Evolutionary conservation across 2,113 vertebrate species (phyloP), one percentile per base, ranked within the genome.

Genomic region (Seriola aureovittata): DNA sequence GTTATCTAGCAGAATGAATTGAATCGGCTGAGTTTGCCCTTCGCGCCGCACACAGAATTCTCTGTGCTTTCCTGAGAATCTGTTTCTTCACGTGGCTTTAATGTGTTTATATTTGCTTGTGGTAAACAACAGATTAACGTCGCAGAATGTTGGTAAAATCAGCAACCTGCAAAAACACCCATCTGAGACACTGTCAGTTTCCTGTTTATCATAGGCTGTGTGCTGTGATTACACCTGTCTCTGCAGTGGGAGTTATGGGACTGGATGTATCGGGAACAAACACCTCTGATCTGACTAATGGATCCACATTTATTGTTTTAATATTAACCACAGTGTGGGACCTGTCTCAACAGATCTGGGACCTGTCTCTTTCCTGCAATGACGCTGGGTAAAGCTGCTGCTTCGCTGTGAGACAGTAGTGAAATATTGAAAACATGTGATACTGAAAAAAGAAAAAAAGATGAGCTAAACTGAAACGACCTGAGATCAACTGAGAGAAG

Each of bases 1-100:
- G 81, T 86, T 93, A 92, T 93, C 90, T 78, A 48, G 50, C 23
- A 14, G 73, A 81, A 88, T 63, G 75, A 90, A 91, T 85, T 78
- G 71, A 89, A 88, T 80, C 38, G 64, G 86, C 79, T 66, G 79
- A 71, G 71, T 88, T 87, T 82, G 82, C 83, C 89, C 90, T 93
- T 91, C 79, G 64, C 75, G n/a, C 57, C 25, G n/a, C 63, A 54
- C 9, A 52, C 58, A 44, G 72, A 69, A 63, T 84, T 69, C 59
- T 71, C 12, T 17, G 3, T 59, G 71, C 58, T 71, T 87, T 82
- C 70, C 19, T 36, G 76, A 48, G 67, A 71, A 73, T 75, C 46
- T 25, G 29, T 54, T 69, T 64, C 59, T 57, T 85, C 65, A 32
- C 73, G 0, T 59, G 78, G 71, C 75, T 84, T 85, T 81, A 66